Evolutionary conservation across 2,797 vertebrate genomes (phyloP), one percentile per base, ranked within the genome.

Genomic region (Enteromius treurensis): DNA sequence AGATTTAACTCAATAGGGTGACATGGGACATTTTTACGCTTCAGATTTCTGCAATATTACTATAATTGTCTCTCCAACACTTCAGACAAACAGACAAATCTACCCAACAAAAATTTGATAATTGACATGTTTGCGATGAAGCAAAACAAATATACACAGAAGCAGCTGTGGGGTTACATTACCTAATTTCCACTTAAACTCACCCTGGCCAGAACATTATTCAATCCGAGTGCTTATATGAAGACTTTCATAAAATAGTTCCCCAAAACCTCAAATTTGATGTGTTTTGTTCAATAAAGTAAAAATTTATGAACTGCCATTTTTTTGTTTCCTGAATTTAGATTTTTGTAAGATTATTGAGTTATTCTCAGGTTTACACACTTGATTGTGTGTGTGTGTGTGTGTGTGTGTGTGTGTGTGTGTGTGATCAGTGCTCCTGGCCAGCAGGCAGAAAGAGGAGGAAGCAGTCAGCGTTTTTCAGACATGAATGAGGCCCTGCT

Each of bases 401-500:
- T 91, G 91, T 55, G 58, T 60, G n/a, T n/a, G n/a, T 87, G 65
- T 87, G 34, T 70, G 77, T 76, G 68, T 29, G 45, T 64, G 71
- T 77, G 60, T 83, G 68, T 79, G 55, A 60, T 64, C 60, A 79
- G 83, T 55, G 14, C 55, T 67, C 64, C 79, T 87, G 86, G 92
- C 92, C 87, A 75, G 86, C 88, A 77, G 92, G 92, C 93, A 92
- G 88, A 88, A 88, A 55, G 67, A 82, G 85, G 90, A 91, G 90
- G 91, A 92, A 90, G 90, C 88, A 90, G 94, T 94, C 94, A 94
- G 93, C 92, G 45, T 91, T 93, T 94, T 93, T 93, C 89, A 93
- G 90, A 87, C 92, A 92, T 92, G 91, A 95, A 94, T 93, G 93
- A 93, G 93, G 92, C 92, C 92, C 92, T 85, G 80, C 87, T 85